Conservation (phyloP, 1,140 invertebrate species). For the Spodoptera frugiperda region DNA sequence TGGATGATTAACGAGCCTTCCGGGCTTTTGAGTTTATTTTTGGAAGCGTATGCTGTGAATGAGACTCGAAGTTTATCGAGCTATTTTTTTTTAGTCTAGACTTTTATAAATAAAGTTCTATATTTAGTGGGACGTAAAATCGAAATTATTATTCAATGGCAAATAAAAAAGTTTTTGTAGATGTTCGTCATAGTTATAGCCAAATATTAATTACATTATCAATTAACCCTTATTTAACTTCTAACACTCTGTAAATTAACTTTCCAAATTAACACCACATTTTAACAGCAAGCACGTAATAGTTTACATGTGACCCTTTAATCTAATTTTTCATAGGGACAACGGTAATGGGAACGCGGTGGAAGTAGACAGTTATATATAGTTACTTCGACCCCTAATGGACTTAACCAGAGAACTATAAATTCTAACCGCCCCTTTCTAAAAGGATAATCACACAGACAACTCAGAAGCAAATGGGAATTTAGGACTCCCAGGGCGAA, state of each 20-base stretch:
- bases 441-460: slow-evolving; percentile 74
- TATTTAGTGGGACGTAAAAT: not conserved
- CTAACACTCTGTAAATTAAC: not conserved
- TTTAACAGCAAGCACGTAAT: not conserved
- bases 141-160: not conserved
- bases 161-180: not conserved
- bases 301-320: slow-evolving; percentile 23
- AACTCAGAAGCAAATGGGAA: slow-evolving; percentile 70
- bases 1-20: slow-evolving; percentile 34
- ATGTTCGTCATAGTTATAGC: too few species aligned
- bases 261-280: not conserved
- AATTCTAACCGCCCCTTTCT: slow-evolving; percentile 66
- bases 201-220: too few species aligned
- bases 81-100: not conserved
- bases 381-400: slow-evolving; percentile 61
- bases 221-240: not conserved
- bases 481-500: slow-evolving; percentile 67
- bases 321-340: slow-evolving; percentile 27
- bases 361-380: slow-evolving; percentile 45
- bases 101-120: not conserved
- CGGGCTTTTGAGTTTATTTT: slow-evolving; percentile 28
- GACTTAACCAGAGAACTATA: slow-evolving; percentile 72
- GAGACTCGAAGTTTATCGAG: not conserved
- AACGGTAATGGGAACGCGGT: slow-evolving; percentile 13
- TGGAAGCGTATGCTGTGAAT: slow-evolving; percentile 3